Evolutionary conservation across 2,797 vertebrate genomes (phyloP), one percentile per base, ranked within the genome.

Genomic region (Micrastur ruficollis): DNA sequence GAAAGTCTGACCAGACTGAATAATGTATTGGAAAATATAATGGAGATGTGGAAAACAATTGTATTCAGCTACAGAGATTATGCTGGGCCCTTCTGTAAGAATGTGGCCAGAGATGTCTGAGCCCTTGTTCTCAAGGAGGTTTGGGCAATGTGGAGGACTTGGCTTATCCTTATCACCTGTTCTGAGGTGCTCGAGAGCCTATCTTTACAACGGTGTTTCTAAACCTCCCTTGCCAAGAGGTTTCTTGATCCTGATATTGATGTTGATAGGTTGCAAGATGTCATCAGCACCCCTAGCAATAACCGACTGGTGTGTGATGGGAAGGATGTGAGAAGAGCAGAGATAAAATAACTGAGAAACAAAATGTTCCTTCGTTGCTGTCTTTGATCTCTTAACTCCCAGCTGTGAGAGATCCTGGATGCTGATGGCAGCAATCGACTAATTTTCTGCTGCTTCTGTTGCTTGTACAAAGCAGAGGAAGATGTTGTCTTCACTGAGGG

Each of bases 331-430:
- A 95, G 89, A 92, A 95, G 85, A 93, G 52, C 81, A 85, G 75
- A 95, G 91, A 90, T 92, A 86, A 96, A 96, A 96, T 92, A 96
- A 76, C 93, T 40, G 90, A 95, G 94, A 96, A 97, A 97, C 94
- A 97, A 97, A 97, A 92, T 92, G 94, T 97, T 95, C 86, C 80
- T 95, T 95, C 10, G 1, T 96, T 90, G 65, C 85, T 89, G 75
- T 56, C 97, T 98, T 98, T 98, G 96, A 96, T 98, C 96, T 96
- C 93, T 96, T 93, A 86, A 92, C 95, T 97, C 73, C 96, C 96
- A 97, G 95, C 97, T 97, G 96, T 95, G 95, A 96, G 89, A 95
- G 93, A 97, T 95, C 95, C 94, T 93, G 90, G 84, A 93, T 97
- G 87, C 93, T 97, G 95, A 91, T 90, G 95, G 95, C 93, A 94